A percentile compares a stretch with the other conserved stretches of the same genome.
Conservation (phyloP, 2,888 invertebrate species). For the Euzophera pinguis region DNA sequence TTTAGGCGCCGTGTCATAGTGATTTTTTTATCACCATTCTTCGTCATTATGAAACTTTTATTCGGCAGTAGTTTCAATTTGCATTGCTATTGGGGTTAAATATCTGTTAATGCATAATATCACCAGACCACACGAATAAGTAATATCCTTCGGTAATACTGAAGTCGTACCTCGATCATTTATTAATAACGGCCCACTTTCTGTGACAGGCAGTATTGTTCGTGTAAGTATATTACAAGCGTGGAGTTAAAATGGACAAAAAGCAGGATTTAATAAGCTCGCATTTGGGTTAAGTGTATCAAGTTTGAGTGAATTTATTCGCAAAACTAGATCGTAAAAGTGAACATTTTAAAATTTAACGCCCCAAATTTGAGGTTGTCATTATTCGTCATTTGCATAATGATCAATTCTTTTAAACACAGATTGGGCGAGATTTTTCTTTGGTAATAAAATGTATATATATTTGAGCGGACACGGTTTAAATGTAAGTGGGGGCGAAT, state of each 20-base stretch:
- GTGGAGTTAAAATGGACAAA: slow-evolving; percentile 19
- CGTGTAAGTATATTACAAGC: slow-evolving; percentile 16
- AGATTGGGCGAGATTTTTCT: slow-evolving; percentile 35
- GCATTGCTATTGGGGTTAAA: slow-evolving; percentile 18
- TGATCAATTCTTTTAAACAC: slow-evolving; percentile 45
- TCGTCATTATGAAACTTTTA: slow-evolving; percentile 16
- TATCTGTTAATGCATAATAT: slow-evolving; percentile 8
- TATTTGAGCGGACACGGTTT: slow-evolving; percentile 32
- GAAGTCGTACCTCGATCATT: slow-evolving; percentile 22
- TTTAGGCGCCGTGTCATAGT: slow-evolving; percentile 13
- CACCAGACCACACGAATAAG: slow-evolving; percentile 23
- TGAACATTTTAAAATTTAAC: slow-evolving; percentile 27
- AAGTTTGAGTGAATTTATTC: slow-evolving; percentile 9
- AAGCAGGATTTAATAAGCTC: slow-evolving; percentile 14
- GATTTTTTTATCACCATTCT: slow-evolving; percentile 15
- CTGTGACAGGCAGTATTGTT: slow-evolving; percentile 37
- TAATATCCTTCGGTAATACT: slow-evolving; percentile 14
- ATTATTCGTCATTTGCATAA: slow-evolving; percentile 52
- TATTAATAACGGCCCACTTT: slow-evolving; percentile 37
- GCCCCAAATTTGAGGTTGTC: slow-evolving; percentile 32
- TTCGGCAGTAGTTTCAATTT: slow-evolving; percentile 14
- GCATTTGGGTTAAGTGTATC: slow-evolving; percentile 17
- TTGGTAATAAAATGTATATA: slow-evolving; percentile 34
- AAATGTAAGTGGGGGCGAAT: slow-evolving; percentile 48
- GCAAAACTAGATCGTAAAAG: slow-evolving; percentile 23